Evolutionary conservation across 2,797 vertebrate genomes (phyloP), one percentile per base, ranked within the genome.

Genomic region (Notoglanidium macrostoma): DNA sequence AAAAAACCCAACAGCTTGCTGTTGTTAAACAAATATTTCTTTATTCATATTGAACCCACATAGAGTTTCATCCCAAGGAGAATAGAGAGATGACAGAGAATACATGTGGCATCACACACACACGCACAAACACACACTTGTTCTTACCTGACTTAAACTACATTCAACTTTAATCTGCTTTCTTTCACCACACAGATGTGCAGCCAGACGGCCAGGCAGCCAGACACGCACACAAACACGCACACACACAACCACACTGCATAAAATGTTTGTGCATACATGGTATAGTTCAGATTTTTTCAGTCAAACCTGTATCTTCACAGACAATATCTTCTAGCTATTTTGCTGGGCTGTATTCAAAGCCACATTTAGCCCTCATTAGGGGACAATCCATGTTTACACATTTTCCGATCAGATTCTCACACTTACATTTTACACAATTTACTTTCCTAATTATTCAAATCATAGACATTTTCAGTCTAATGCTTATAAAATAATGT

Each of bases 401-500:
- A 26, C 23, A 46, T 79, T 80, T 80, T 26, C 55, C 32, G 23
- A 17, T 61, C 23, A 81, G 14, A 81, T 19, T 46, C 57, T 65
- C 35, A 63, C 15, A 26, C 32, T 57, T 35, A 79, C 77, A n/a
- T 32, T 19, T 19, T 12, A 46, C 40, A 74, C 14, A 35, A 21
- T 78, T 4, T 32, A 21, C 54, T 35, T 78, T 78, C 29, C 76
- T 40, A 5, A 35, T 35, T 59, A 40, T 79, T 19, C 91, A 92
- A 80, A 90, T 91, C 88, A 89, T 81, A 90, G 74, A 86, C 19
- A 10, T 29, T 23, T 10, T 54, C 12, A 61, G 3, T 19, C 49
- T n/a, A 74, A 49, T 23, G 8, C 14, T 72, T 72, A 44, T 3
- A 21, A 72, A 72, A 44, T 1, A 15, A 79, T 26, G 78, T 26